Evolutionary conservation across 2,113 vertebrate genomes (phyloP).

Genomic region (Formicarius rufipectus): DNA sequence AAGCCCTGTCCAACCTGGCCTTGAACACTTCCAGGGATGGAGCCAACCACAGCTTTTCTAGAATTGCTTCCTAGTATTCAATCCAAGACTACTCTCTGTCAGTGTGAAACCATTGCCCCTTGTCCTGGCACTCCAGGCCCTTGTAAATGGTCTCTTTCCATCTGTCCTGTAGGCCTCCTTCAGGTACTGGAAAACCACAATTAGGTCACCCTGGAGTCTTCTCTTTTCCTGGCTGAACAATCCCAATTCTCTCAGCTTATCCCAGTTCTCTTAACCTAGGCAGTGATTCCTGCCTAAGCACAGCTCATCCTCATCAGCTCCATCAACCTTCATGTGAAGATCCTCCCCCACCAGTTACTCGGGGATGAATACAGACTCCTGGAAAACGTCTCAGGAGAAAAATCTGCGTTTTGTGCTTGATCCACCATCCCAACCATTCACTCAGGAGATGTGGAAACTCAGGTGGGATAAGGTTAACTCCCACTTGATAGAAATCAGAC

Average conservation of each 20-base stretch:
- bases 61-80: neutral
- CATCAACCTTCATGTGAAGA: neutral
- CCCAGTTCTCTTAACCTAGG: neutral
- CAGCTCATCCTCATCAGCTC: neutral
- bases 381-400: neutral
- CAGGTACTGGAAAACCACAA: neutral
- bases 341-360: neutral
- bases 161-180: neutral
- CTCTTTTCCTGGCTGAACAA: neutral
- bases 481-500: neutral
- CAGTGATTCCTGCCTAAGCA: neutral
- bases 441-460: neutral
- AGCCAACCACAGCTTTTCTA: neutral
- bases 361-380: neutral
- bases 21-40: neutral
- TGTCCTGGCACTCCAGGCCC: neutral
- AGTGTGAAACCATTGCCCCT: neutral
- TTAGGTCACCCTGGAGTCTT: neutral
- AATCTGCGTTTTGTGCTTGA: rapidly evolving
- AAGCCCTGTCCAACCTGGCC: neutral
- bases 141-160: neutral
- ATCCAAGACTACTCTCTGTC: neutral
- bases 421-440: neutral
- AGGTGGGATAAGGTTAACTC: neutral
- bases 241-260: neutral